Conservation (phyloP, 1,140 invertebrate genomes). For the Philopotamus ludificatus region DNA sequence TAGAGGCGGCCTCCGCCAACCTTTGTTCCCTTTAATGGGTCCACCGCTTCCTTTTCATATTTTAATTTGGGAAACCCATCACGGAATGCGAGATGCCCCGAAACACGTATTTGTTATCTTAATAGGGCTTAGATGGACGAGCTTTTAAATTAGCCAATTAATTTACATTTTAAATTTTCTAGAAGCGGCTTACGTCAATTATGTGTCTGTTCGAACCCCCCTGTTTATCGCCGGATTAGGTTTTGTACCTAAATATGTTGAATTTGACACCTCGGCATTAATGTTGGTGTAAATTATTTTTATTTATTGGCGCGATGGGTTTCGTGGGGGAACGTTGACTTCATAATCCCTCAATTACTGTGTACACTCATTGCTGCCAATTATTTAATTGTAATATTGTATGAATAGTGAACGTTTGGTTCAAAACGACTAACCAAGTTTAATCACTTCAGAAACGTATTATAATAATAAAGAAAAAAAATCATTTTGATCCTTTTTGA, state of each 20-base stretch:
- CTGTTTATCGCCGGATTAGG: too few species aligned
- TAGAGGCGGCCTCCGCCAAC: neutral
- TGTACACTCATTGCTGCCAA: too few species aligned
- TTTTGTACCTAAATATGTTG: too few species aligned
- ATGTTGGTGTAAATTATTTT: neutral
- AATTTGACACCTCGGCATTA: neutral
- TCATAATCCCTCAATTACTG: too few species aligned
- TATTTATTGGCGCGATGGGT: too few species aligned
- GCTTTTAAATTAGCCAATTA: conserved; percentile 7
- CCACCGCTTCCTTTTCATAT: conserved; percentile 9
- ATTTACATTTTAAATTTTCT: conserved; percentile 1
- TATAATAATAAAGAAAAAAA: too few species aligned
- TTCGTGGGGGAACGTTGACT: too few species aligned
- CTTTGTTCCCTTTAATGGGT: conserved; percentile 15
- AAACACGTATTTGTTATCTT: conserved; percentile 13
- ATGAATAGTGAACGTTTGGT: too few species aligned
- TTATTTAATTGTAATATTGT: too few species aligned
- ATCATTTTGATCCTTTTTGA: too few species aligned
- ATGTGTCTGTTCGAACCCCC: neutral
- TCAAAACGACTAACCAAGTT: too few species aligned
- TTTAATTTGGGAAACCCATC: conserved; percentile 6
- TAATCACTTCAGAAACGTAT: too few species aligned
- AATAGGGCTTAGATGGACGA: conserved; percentile 9
- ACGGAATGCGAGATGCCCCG: neutral
- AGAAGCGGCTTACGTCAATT: neutral